A percentile compares a stretch with the other conserved stretches of the same genome.
phyloP scores from a whole-genome alignment of 2,113 vertebrate species.

The Microtus oregoni region DNA sequence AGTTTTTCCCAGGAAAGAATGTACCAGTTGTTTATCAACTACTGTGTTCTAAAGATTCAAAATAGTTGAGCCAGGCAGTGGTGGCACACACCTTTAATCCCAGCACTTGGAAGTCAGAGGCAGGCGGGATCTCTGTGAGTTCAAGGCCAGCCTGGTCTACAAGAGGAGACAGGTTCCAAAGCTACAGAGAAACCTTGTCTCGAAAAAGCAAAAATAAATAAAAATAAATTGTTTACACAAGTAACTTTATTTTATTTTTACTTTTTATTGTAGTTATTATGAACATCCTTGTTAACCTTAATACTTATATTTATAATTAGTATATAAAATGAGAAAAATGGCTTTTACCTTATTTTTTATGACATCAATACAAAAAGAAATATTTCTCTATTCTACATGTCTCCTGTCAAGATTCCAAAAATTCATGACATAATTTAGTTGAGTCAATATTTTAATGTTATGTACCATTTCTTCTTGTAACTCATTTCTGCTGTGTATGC shows the following conservation, averaged over 20 bases:
- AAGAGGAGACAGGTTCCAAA: too few species aligned
- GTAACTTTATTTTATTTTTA: neutral
- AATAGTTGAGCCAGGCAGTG: neutral
- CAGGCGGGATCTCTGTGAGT: too few species aligned
- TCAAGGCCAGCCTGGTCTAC: too few species aligned
- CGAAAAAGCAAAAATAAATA: neutral
- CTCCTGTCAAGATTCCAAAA: neutral
- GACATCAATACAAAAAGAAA: neutral
- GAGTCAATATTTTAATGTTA: neutral
- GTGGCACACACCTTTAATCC: too few species aligned
- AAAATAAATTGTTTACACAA: neutral
- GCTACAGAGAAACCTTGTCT: too few species aligned
- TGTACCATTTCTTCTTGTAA: neutral
- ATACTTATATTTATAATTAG: constrained; percentile 41
- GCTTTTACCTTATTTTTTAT: neutral
- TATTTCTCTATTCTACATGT: neutral
- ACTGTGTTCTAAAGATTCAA: neutral
- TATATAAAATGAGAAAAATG: neutral
- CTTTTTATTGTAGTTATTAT: neutral
- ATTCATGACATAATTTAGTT: neutral
- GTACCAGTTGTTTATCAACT: neutral
- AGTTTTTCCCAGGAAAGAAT: neutral
- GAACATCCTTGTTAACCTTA: neutral
- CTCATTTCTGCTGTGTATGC: neutral
- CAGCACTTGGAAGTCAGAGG: too few species aligned